Evolutionary conservation across 2,797 vertebrate species (phyloP).

Genomic region (Lacerta bilineata): DNA sequence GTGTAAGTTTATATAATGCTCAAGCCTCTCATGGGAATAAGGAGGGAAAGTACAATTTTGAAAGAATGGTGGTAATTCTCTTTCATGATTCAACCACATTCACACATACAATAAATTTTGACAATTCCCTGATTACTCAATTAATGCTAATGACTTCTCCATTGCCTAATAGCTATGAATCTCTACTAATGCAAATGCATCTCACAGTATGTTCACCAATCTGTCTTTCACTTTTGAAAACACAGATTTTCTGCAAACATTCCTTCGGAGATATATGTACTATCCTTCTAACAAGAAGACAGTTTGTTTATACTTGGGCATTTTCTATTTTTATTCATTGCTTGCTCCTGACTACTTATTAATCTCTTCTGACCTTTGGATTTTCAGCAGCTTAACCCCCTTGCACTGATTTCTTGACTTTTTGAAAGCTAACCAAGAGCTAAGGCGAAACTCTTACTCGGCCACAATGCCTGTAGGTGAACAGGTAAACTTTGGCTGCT

Average conservation of each 20-base stretch:
- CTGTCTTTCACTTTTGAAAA: neutral
- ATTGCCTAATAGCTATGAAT: neutral
- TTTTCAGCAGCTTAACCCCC: neutral
- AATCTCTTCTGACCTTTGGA: neutral
- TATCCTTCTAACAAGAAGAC: neutral
- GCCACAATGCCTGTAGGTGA: neutral
- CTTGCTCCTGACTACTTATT: neutral
- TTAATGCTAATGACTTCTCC: neutral
- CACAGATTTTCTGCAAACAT: neutral
- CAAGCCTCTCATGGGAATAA: neutral
- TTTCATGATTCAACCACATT: neutral
- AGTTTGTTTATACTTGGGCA: neutral
- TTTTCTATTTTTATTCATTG: conserved; percentile 6
- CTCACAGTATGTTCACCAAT: neutral
- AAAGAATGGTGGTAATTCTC: neutral
- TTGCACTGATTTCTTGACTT: neutral
- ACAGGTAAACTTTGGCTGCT: neutral
- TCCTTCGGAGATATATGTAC: neutral
- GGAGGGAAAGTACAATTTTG: neutral
- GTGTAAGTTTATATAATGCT: too few relatives aligned
- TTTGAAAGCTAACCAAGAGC: neutral
- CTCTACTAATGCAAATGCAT: neutral
- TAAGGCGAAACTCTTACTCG: neutral
- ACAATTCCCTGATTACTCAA: neutral
- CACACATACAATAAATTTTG: neutral